phyloP scores from a whole-genome alignment of 2,797 vertebrate species.

The Steatocranus sp. region DNA sequence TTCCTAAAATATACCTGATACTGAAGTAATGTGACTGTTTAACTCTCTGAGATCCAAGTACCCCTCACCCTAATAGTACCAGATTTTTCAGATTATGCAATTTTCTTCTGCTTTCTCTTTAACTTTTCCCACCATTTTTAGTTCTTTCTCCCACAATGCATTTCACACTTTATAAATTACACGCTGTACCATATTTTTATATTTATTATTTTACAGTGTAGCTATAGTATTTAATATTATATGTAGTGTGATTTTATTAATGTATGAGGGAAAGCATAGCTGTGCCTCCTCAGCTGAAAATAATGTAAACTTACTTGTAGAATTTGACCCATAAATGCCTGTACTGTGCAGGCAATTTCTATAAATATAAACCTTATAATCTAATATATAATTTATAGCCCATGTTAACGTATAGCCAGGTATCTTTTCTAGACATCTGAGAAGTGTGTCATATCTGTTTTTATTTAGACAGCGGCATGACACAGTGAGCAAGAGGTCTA shows the following conservation, averaged over 20 bases:
- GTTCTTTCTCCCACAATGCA: neutral
- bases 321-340: neutral
- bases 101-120: neutral
- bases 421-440: neutral
- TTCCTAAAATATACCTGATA: neutral
- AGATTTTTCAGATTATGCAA: neutral
- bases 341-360: rapidly evolving
- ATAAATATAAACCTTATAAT: neutral
- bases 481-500: neutral
- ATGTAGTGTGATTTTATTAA: neutral
- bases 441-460: neutral
- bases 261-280: neutral
- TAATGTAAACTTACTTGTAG: neutral
- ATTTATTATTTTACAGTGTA: neutral
- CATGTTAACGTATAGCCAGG: neutral
- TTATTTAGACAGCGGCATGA: constrained; percentile 1
- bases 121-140: neutral
- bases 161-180: neutral
- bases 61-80: neutral
- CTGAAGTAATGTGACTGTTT: neutral
- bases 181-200: neutral
- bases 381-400: neutral
- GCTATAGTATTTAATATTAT: neutral
- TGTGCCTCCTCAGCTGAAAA: neutral
- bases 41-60: neutral